phyloP scores from a whole-genome alignment of 2,797 vertebrate genomes.

The Okamejei kenojei region DNA sequence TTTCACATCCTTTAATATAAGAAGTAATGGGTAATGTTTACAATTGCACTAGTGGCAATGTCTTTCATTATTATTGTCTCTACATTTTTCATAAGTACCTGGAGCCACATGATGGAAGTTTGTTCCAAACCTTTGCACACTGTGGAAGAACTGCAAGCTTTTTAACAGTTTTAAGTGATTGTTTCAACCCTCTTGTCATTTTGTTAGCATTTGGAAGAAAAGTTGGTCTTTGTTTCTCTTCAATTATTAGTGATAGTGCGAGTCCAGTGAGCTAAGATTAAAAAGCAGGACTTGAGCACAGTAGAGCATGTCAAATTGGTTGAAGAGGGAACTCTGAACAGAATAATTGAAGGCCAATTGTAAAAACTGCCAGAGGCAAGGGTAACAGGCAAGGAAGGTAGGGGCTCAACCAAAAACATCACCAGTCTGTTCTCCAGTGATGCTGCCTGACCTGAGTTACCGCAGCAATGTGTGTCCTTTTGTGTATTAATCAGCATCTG shows the following conservation, averaged over 20 bases:
- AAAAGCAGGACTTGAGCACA: not conserved
- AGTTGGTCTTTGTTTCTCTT: not conserved
- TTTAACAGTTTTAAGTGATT: too few relatives aligned
- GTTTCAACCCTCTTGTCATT: not conserved
- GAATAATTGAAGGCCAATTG: not conserved
- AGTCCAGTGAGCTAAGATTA: not conserved
- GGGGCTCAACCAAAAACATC: too few relatives aligned
- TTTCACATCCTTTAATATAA: not conserved
- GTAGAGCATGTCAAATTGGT: not conserved
- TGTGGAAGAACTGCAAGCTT: too few relatives aligned
- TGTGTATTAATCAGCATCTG: too few relatives aligned
- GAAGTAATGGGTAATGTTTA: not conserved
- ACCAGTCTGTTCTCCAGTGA: too few relatives aligned
- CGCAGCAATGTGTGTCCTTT: too few relatives aligned
- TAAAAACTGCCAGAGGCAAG: not conserved
- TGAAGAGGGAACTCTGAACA: not conserved
- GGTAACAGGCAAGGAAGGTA: not conserved
- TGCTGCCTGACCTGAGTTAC: too few relatives aligned
- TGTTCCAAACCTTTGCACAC: too few relatives aligned
- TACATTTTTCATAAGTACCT: not conserved
- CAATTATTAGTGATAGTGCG: not conserved
- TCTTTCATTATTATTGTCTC: not conserved
- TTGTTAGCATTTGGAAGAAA: not conserved
- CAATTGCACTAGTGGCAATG: not conserved
- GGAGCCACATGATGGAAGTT: not conserved